Evolutionary conservation across 1,140 invertebrate genomes (phyloP).

Genomic region (Drosophila ogumai): DNA sequence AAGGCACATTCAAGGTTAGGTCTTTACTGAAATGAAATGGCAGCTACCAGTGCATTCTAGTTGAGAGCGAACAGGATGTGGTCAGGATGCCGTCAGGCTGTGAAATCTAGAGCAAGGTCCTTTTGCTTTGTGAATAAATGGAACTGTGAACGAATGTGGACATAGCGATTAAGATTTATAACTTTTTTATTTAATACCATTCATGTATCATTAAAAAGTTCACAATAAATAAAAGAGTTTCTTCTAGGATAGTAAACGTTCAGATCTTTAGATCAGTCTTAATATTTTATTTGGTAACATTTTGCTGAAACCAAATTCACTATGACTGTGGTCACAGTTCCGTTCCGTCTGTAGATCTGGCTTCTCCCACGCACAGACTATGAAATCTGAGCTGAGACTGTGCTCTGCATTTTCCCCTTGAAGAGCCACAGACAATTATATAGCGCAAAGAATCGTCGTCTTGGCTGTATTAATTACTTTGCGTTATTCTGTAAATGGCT

Average conservation of each 20-base stretch:
- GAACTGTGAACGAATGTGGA: constrained; percentile 2
- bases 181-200: not conserved
- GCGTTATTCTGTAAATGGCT: constrained; percentile 71
- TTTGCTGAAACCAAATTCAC: not conserved
- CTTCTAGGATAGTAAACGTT: too few relatives aligned
- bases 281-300: not conserved
- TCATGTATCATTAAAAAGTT: not conserved
- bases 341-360: not conserved
- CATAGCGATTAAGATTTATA: not conserved
- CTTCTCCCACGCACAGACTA: constrained; percentile 11
- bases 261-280: too few relatives aligned
- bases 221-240: too few relatives aligned
- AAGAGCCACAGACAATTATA: constrained; percentile 49
- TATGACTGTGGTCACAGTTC: constrained; percentile 11
- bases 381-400: constrained; percentile 52
- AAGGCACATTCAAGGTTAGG: constrained; percentile 58
- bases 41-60: constrained; percentile 27
- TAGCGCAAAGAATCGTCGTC: constrained; percentile 10
- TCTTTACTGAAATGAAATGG: constrained; percentile 33
- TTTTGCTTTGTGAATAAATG: constrained; percentile 8
- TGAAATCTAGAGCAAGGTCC: constrained; percentile 37
- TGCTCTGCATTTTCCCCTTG: constrained; percentile 36
- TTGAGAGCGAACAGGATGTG: constrained; percentile 28
- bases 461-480: constrained; percentile 73
- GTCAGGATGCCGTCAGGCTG: constrained; percentile 5